Percentiles rank a stretch among this genome's conserved stretches.
Conservation (phyloP, 2,797 vertebrate genomes). For the Macropodus opercularis region DNA sequence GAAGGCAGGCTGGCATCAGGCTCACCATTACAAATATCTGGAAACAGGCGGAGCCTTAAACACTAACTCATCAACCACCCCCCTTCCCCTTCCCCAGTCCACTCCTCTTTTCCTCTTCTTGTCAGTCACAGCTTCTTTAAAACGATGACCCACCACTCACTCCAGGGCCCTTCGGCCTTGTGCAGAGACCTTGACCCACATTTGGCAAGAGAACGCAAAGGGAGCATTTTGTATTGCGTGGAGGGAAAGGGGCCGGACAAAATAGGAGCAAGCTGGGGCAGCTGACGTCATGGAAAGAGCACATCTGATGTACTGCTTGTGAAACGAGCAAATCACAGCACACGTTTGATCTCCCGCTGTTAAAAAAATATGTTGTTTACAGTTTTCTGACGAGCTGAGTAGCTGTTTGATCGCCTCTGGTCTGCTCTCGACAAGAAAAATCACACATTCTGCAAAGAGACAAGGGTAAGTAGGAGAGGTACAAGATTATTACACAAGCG, state of each 20-base stretch:
- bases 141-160: constrained; percentile 39
- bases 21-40: constrained; percentile 70
- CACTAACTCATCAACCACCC: constrained; percentile 62
- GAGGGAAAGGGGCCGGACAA: constrained; percentile 32
- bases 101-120: constrained; percentile 15
- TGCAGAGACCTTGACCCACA: constrained; percentile 34
- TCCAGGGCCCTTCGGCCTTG: constrained; percentile 38
- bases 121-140: constrained; percentile 46
- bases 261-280: constrained; percentile 18
- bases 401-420: constrained; percentile 35
- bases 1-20: constrained; percentile 40
- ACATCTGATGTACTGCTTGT: constrained; percentile 58
- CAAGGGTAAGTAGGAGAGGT: constrained; percentile 28
- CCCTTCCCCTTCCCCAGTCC: constrained; percentile 28
- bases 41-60: constrained; percentile 60
- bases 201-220: constrained; percentile 38
- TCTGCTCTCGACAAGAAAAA: constrained; percentile 28
- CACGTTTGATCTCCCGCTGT: constrained; percentile 52
- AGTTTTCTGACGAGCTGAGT: neutral
- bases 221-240: constrained; percentile 38
- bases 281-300: constrained; percentile 68
- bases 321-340: constrained; percentile 46
- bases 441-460: constrained; percentile 23
- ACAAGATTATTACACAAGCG: constrained; percentile 29
- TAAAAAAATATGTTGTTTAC: constrained; percentile 22